phyloP scores from a whole-genome alignment of 2,113 vertebrate species.

The Stigmatopora nigra region DNA sequence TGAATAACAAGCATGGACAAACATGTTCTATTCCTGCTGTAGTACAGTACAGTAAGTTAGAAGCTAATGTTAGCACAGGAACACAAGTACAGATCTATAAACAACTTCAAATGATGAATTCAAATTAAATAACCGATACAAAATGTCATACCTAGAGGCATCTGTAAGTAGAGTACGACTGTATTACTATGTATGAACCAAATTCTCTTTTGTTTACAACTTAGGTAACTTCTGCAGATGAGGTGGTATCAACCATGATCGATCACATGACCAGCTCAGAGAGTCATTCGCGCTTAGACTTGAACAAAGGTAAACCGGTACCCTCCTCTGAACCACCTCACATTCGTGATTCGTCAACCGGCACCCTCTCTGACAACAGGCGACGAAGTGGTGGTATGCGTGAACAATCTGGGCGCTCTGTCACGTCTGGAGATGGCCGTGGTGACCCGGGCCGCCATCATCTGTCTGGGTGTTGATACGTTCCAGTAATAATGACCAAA shows the following conservation, averaged over 20 bases:
- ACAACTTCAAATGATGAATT: too few species aligned
- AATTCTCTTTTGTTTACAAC: background rate
- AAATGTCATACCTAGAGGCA: too few species aligned
- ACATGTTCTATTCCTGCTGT: too few species aligned
- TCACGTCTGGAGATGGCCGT: conserved; percentile 88
- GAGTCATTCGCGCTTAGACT: conserved; percentile 73
- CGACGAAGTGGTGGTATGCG: conserved; percentile 76
- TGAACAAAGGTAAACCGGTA: conserved; percentile 67
- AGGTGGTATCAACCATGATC: conserved; percentile 80
- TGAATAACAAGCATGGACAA: too few species aligned
- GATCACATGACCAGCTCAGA: conserved; percentile 80
- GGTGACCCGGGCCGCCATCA: conserved; percentile 72
- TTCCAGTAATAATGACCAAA: background rate
- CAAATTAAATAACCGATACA: too few species aligned
- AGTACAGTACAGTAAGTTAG: too few species aligned
- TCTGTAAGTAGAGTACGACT: too few species aligned
- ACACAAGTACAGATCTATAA: too few species aligned
- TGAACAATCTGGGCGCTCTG: conserved; percentile 90
- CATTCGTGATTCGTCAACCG: background rate
- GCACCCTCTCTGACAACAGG: conserved; percentile 58
- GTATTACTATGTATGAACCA: too few species aligned
- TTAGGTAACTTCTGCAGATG: conserved; percentile 74
- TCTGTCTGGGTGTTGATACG: conserved; percentile 76
- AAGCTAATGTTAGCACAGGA: too few species aligned
- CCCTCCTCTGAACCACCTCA: background rate